These are phyloP conservation scores for Hipparchia semele DNA, from an alignment of 2,888 invertebrate genomes.

Conservation along the genomic window DNA sequence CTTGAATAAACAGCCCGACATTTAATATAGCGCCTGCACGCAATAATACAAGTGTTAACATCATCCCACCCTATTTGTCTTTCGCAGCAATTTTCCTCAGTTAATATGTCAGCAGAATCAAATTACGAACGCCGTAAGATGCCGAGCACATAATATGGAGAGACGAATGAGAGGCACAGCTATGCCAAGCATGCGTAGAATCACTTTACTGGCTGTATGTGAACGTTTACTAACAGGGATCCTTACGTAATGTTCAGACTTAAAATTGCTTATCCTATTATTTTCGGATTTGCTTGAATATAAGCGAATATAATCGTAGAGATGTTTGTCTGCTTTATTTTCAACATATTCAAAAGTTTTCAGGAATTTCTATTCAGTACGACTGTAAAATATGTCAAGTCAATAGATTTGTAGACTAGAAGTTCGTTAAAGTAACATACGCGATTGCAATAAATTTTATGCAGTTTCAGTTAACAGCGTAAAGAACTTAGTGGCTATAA, in stretches of 20 bases:
- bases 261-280: background rate
- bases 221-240: slow-evolving; percentile 67
- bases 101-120: slow-evolving; percentile 77
- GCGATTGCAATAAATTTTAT: slow-evolving; percentile 21
- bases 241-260: slow-evolving; percentile 58
- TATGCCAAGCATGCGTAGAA: slow-evolving; percentile 56
- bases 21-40: slow-evolving; percentile 4
- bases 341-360: background rate
- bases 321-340: background rate
- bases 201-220: slow-evolving; percentile 63
- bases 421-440: slow-evolving; percentile 16
- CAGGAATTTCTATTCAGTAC: background rate
- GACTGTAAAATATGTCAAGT: slow-evolving; percentile 7
- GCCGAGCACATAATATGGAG: slow-evolving; percentile 61
- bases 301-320: background rate
- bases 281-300: slow-evolving; percentile 2
- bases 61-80: slow-evolving; percentile 56
- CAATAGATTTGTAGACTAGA: slow-evolving; percentile 17
- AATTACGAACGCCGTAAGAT: slow-evolving; percentile 71
- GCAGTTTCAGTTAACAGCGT: slow-evolving; percentile 28
- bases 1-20: slow-evolving; percentile 2
- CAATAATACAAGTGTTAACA: slow-evolving; percentile 25
- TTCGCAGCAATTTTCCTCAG: slow-evolving; percentile 63
- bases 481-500: slow-evolving; percentile 22
- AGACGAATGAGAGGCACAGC: slow-evolving; percentile 60